Conservation (phyloP, 2,113 vertebrate species). For the Rattus norvegicus region DNA sequence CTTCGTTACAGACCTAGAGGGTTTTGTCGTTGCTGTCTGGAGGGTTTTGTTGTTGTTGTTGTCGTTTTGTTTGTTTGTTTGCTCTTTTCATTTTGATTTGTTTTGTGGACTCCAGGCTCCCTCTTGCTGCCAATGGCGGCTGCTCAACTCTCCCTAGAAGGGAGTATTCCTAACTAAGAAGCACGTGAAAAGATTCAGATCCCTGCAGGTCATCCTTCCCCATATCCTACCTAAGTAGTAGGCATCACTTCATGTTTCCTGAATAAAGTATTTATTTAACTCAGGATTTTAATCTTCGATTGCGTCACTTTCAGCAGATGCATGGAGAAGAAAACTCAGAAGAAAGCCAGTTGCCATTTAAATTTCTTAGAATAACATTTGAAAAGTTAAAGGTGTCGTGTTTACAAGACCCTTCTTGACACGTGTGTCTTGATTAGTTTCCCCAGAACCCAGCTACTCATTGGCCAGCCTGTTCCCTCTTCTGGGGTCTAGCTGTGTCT, state of each 20-base stretch:
- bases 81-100: not conserved
- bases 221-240: not conserved
- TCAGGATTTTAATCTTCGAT: not conserved
- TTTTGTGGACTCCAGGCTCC: conserved; percentile 30
- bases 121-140: conserved; percentile 41
- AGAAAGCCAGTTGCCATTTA: conserved; percentile 25
- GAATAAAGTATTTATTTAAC: not conserved
- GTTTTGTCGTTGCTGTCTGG: too few species aligned
- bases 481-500: not conserved
- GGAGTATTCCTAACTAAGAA: not conserved
- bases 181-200: not conserved
- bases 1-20: not conserved
- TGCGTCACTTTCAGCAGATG: not conserved
- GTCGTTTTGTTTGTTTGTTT: not conserved
- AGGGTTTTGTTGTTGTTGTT: not conserved
- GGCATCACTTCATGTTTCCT: not conserved
- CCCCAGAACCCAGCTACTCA: not conserved
- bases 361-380: not conserved
- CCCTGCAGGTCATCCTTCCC: not conserved
- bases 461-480: not conserved
- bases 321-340: not conserved
- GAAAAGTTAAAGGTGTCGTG: not conserved
- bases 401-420: conserved; percentile 3
- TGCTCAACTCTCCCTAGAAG: not conserved
- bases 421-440: not conserved